Conservation (phyloP, 2,888 invertebrate species). For the Horisme vitalbata region DNA sequence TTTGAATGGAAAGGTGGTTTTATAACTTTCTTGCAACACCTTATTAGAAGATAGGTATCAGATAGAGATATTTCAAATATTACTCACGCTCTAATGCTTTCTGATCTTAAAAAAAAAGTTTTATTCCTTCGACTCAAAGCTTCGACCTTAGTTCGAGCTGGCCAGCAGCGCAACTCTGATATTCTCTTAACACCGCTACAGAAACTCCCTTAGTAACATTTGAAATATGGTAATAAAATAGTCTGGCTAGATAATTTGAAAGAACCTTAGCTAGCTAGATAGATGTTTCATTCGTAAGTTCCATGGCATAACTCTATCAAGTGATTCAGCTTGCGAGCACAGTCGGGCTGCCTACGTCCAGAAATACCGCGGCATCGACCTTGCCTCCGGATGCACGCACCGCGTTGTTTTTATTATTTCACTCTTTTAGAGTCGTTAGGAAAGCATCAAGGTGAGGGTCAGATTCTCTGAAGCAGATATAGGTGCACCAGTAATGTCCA, state of each 20-base stretch:
- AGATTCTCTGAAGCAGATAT: too few species aligned
- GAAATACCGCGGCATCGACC: conserved; percentile 78
- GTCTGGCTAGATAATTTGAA: background rate
- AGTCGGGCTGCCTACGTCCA: conserved; percentile 58
- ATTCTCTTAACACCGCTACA: too few species aligned
- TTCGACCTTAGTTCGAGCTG: too few species aligned
- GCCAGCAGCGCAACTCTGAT: too few species aligned
- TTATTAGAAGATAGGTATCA: too few species aligned
- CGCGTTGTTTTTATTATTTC: conserved; percentile 72
- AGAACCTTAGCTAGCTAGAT: conserved; percentile 43
- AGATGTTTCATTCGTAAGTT: conserved; percentile 50
- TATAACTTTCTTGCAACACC: conserved; percentile 11
- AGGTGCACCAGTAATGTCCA: too few species aligned
- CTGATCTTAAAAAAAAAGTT: too few species aligned
- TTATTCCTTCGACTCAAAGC: too few species aligned
- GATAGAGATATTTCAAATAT: too few species aligned
- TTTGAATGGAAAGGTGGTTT: conserved; percentile 16
- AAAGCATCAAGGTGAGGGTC: conserved; percentile 75
- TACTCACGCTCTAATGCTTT: too few species aligned
- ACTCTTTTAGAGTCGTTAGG: conserved; percentile 63
- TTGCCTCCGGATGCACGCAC: conserved; percentile 72
- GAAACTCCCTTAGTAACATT: too few species aligned
- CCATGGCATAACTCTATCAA: conserved; percentile 60
- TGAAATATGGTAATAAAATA: too few species aligned
- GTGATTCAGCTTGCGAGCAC: conserved; percentile 55